phyloP scores from a whole-genome alignment of 2,113 vertebrate genomes.

The Zosterops pallidus region DNA sequence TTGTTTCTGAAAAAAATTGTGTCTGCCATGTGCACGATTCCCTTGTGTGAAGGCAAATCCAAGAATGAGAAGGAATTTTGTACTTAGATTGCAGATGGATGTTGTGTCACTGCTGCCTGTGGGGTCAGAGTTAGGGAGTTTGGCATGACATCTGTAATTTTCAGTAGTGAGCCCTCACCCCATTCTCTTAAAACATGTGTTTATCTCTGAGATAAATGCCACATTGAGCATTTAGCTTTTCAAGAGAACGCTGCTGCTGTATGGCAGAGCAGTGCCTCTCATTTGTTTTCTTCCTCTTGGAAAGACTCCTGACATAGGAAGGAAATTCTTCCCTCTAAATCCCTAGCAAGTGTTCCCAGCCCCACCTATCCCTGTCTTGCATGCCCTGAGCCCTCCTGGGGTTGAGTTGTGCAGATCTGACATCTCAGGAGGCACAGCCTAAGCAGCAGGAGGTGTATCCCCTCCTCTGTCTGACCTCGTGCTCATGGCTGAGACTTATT shows the following conservation, averaged over 20 bases:
- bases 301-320: background rate
- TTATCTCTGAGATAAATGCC: background rate
- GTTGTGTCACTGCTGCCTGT: background rate
- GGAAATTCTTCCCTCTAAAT: background rate
- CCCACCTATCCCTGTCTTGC: background rate
- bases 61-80: background rate
- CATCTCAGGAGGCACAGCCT: background rate
- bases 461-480: background rate
- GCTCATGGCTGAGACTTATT: background rate
- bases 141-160: background rate
- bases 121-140: background rate
- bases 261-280: background rate
- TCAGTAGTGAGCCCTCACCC: background rate
- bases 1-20: background rate
- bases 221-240: background rate
- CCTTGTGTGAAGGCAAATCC: background rate
- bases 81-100: background rate
- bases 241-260: accelerated
- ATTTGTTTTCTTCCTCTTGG: background rate
- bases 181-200: background rate
- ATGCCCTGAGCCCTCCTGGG: background rate
- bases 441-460: accelerated
- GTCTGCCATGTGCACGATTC: background rate
- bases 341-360: background rate
- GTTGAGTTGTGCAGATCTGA: background rate